Base-by-base conservation (phyloP, 2,797 vertebrate genomes). In the Liasis olivaceus region DNA sequence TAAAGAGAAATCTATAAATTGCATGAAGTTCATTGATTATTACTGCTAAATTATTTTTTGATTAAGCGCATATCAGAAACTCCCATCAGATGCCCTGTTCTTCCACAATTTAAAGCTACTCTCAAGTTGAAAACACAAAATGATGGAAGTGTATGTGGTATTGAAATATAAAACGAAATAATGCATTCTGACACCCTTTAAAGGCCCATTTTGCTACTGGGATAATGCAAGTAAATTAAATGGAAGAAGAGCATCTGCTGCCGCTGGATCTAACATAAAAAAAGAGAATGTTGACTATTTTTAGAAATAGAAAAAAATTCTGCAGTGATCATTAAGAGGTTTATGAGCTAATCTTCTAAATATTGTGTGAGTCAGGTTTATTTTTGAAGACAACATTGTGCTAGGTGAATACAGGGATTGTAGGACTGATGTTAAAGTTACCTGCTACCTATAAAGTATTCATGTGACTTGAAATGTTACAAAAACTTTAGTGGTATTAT, bases 321-420 rank as follows among this genome's bases (percentile, higher is more conserved):
- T 4, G 63, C 14, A 64, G 4, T 17, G 20, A 58, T 62, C 7
- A 51, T 54, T 63, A 64, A 42, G 66, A 62, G 15, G 62, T 91
- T 92, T 81, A 72, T 63, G 42, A n/a, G 8, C 28, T 77, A 81
- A 54, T 28, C 20, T 51, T 85, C n/a, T 47, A 85, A 84, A 85
- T 85, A 51, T 54, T 64, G 51, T 3, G 69, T 5, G 26, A n/a
- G 14, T 14, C 0, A 92, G 26, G 60, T 26, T 15, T 84, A 86
- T 64, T 88, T 51, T 20, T 89, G 81, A 85, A 91, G 72, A 85
- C 62, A 72, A 28, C 64, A 66, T 81, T 85, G 36, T 84, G 90
- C 51, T 62, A 81, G 69, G 88, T 92, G 54, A 14, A 59, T 47
- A 87, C 1, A 84, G 8, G 24, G 62, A 24, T 15, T 47, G 17